Percentiles rank a stretch among this genome's conserved stretches.
Conservation (phyloP, 2,888 invertebrate species). For the Clivina fossor region DNA sequence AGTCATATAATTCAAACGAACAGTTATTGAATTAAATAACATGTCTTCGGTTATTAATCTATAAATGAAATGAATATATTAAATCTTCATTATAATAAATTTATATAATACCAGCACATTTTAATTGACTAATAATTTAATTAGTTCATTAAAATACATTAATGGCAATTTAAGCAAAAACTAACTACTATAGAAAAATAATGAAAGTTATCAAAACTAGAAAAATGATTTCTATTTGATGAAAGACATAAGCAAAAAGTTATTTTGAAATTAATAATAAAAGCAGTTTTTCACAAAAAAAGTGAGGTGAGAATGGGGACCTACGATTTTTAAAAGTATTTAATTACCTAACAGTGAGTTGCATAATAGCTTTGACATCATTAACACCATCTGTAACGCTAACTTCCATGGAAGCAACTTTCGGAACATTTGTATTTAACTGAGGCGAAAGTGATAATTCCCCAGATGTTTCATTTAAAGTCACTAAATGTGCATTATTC, state of each 20-base stretch:
- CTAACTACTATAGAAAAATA: no score
- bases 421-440: constrained; percentile 92
- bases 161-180: no score
- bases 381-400: constrained; percentile 93
- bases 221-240: no score
- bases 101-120: no score
- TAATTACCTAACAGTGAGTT: constrained; percentile 67
- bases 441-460: constrained; percentile 87
- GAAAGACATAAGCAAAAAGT: no score
- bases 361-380: constrained; percentile 91
- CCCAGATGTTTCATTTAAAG: constrained; percentile 80
- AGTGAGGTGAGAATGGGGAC: no score
- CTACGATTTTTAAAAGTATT: background rate
- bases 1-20: constrained; percentile 90
- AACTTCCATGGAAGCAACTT: constrained; percentile 90
- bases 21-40: constrained; percentile 91
- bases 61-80: no score
- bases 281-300: no score
- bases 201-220: background rate
- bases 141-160: no score
- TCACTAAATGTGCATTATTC: constrained; percentile 88
- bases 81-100: no score
- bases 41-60: constrained; percentile 91
- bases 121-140: no score
- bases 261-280: no score